These are phyloP conservation scores for Australoheros facetus DNA, from an alignment of 2,797 vertebrate genomes.

Conservation along the genomic window DNA sequence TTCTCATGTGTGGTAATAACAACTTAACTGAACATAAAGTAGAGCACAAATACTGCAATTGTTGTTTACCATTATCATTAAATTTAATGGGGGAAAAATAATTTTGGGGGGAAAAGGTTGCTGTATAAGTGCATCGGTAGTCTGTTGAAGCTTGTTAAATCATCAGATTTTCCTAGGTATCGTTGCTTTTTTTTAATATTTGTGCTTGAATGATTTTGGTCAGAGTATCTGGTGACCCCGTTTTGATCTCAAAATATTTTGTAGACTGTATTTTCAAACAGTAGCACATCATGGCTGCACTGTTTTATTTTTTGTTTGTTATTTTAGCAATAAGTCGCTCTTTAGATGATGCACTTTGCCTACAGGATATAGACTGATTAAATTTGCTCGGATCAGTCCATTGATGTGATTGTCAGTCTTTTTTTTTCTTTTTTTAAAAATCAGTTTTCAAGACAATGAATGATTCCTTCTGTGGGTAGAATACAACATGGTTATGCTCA, in stretches of 20 bases:
- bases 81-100: background rate
- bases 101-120: background rate
- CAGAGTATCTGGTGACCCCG: constrained; percentile 15
- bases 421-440: background rate
- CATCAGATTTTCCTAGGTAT: background rate
- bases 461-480: background rate
- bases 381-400: background rate
- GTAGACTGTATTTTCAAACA: background rate
- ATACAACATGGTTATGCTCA: background rate
- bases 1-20: background rate
- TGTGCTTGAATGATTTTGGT: constrained; percentile 7
- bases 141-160: constrained; percentile 11
- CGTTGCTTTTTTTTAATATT: constrained; percentile 5
- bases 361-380: background rate
- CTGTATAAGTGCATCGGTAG: background rate
- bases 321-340: background rate
- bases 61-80: background rate
- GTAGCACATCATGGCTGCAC: background rate
- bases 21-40: background rate
- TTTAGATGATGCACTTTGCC: background rate
- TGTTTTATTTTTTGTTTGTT: background rate
- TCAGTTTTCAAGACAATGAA: background rate
- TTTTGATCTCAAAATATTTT: constrained; percentile 14
- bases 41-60: background rate
- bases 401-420: background rate